These are phyloP conservation scores for Leptopilina syphax DNA, from an alignment of 2,888 invertebrate species.

Conservation along the genomic window DNA sequence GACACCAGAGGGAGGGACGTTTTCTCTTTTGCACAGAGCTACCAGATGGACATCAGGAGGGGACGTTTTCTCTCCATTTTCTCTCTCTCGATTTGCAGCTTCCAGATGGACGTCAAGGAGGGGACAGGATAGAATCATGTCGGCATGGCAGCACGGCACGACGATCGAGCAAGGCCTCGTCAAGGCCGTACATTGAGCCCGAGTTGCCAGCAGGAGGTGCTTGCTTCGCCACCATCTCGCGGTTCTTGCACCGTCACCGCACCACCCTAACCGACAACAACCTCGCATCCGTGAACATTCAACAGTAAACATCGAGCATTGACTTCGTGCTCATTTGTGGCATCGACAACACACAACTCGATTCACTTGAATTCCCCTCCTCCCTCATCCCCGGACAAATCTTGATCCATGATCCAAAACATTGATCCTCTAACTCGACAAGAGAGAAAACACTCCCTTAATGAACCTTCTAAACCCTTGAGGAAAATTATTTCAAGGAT, in stretches of 20 bases:
- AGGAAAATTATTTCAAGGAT: too few relatives aligned
- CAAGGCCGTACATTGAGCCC: slow-evolving; percentile 76
- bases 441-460: not conserved
- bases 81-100: slow-evolving; percentile 9
- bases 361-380: slow-evolving; percentile 7
- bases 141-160: slow-evolving; percentile 54
- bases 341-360: slow-evolving; percentile 27
- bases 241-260: slow-evolving; percentile 59
- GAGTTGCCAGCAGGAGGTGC: slow-evolving; percentile 60
- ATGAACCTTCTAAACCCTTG: too few relatives aligned
- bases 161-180: slow-evolving; percentile 75
- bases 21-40: too few relatives aligned
- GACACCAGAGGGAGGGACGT: too few relatives aligned
- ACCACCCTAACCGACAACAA: slow-evolving; percentile 46
- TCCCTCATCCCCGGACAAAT: slow-evolving; percentile 25
- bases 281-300: slow-evolving; percentile 44
- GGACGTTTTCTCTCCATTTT: not conserved
- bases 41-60: too few relatives aligned
- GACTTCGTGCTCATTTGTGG: slow-evolving; percentile 72
- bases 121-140: slow-evolving; percentile 69
- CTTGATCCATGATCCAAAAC: slow-evolving; percentile 45
- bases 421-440: slow-evolving; percentile 6
- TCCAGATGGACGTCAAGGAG: slow-evolving; percentile 33
- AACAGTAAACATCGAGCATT: slow-evolving; percentile 47
- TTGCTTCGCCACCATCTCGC: slow-evolving; percentile 56